phyloP scores from a whole-genome alignment of 2,888 invertebrate species.

The Phymatocera aterrima region DNA sequence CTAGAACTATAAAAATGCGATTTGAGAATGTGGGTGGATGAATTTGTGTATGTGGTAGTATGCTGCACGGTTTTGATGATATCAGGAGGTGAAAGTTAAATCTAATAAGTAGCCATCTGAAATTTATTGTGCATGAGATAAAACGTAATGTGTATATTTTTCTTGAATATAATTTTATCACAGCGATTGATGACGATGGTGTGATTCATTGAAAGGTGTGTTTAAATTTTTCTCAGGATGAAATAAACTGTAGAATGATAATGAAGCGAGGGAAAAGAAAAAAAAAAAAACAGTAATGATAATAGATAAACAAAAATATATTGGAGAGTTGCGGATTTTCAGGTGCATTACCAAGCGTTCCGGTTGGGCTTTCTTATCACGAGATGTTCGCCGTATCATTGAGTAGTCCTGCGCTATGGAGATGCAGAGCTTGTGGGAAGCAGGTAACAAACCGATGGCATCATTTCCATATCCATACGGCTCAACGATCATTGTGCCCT shows the following conservation, averaged over 20 bases:
- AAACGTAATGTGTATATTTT: background rate
- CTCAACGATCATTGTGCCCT: conserved; percentile 87
- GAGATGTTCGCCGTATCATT: conserved; percentile 88
- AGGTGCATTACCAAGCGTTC: conserved; percentile 71
- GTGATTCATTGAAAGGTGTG: background rate
- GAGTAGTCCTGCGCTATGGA: conserved; percentile 86
- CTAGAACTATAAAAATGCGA: background rate
- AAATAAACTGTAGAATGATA: background rate
- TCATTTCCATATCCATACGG: conserved; percentile 90
- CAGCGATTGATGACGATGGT: background rate
- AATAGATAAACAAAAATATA: conserved; percentile 20
- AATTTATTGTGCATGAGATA: conserved; percentile 24
- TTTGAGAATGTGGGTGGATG: conserved; percentile 13
- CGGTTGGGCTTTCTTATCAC: conserved; percentile 83
- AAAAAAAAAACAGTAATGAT: too few species aligned
- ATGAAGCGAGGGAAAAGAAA: too few species aligned
- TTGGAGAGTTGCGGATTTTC: conserved; percentile 53
- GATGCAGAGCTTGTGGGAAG: conserved; percentile 89
- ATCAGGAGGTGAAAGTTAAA: conserved; percentile 18
- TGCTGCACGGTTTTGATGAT: conserved; percentile 13
- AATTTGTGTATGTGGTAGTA: conserved; percentile 21
- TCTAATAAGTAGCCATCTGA: too few species aligned
- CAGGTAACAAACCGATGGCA: conserved; percentile 93
- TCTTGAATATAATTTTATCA: background rate
- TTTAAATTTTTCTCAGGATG: background rate